Conservation (phyloP, 2,888 invertebrate genomes). For the Entomobrya proxima region DNA sequence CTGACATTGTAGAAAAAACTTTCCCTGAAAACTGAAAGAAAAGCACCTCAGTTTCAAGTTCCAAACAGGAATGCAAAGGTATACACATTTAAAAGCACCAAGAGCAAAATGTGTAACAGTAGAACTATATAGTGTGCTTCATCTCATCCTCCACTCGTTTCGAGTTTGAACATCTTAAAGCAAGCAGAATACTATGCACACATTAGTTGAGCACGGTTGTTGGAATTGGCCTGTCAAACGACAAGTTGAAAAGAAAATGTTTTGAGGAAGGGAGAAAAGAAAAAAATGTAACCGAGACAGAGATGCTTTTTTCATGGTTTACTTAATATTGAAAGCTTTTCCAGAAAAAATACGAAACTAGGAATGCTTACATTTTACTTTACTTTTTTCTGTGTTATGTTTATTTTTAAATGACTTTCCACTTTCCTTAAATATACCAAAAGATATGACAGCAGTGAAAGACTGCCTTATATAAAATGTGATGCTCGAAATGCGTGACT, state of each 20-base stretch:
- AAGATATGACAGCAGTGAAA: not conserved
- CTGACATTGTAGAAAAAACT: too few species aligned
- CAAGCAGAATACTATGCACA: not conserved
- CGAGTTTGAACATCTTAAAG: slow-evolving; percentile 2
- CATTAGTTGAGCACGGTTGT: not conserved
- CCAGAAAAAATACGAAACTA: not conserved
- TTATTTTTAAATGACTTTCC: slow-evolving; percentile 50
- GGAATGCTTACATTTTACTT: not conserved
- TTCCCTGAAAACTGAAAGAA: not conserved
- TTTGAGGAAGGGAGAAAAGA: not conserved
- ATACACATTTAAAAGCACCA: not conserved
- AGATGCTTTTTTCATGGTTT: slow-evolving; percentile 24
- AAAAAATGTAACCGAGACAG: not conserved
- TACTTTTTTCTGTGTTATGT: slow-evolving; percentile 14
- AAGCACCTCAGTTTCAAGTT: not conserved
- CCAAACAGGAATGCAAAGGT: not conserved
- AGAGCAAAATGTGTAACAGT: not conserved
- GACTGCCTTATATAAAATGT: not conserved
- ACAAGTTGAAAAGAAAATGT: not conserved
- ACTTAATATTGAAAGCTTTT: slow-evolving; percentile 29
- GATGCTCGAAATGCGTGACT: not conserved
- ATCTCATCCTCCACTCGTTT: not conserved
- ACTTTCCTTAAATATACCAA: not conserved
- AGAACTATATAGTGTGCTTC: too few species aligned
- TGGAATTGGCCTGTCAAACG: slow-evolving; percentile 31